Evolutionary conservation across 2,113 vertebrate species (phyloP), one percentile per base, ranked within the genome.

Genomic region (Garra rufa): DNA sequence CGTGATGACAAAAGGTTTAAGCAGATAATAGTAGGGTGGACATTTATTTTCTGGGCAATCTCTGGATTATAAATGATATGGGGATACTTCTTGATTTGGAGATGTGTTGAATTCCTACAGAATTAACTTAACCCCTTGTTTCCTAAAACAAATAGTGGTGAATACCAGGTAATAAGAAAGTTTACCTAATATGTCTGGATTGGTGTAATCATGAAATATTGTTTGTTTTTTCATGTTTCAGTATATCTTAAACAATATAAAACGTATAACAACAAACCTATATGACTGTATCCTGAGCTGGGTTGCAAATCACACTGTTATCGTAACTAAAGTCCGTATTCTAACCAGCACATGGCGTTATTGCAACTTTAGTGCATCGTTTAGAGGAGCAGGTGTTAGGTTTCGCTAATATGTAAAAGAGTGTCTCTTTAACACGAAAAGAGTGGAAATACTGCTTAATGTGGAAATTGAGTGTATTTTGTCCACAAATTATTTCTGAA

Each of bases 61-160:
- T 71, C 41, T 71, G 15, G 19, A 21, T 21, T 71, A 44, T 71
- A 44, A 26, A 24, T 44, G 11, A 71, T 6, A 70, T n/a, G n/a
- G 6, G 10, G 38, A 57, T 57, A n/a, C 21, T 9, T 57, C n/a
- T 57, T 57, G 21, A 57, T 9, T n/a, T n/a, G 21, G 50, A 2
- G 8, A 41, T 70, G 65, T 67, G 28, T 41, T 70, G 3, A 70
- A 70, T 70, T 92, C 92, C 91, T 92, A 91, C 89, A 92, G 91
- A 93, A 92, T 89, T 91, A 92, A 91, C 89, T 92, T 93, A 92
- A 89, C 91, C 91, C 90, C 88, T 74, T 82, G 90, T 93, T 93
- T 92, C 87, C 89, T 91, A 85, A 87, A 93, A 92, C 92, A 93
- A 94, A 93, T n/a, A 70, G 26, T 6, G 19, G 3, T 13, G 48